These are phyloP conservation scores for Psilopsiagon aymara DNA, from an alignment of 2,113 vertebrate genomes.

Conservation along the genomic window DNA sequence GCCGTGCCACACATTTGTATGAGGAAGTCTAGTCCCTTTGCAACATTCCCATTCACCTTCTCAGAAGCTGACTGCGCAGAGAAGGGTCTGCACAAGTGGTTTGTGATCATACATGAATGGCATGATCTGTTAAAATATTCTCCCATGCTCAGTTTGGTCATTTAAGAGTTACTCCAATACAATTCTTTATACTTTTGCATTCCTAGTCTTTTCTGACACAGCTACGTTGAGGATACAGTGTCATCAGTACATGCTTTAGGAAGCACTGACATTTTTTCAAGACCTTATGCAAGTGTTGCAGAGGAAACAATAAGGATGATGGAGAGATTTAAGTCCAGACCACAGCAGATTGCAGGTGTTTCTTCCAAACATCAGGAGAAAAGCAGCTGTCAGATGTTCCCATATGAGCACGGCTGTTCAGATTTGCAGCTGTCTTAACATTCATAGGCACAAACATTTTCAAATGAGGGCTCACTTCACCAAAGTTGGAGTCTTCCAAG, in stretches of 20 bases:
- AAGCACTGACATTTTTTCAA: neutral
- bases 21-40: neutral
- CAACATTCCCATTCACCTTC: neutral
- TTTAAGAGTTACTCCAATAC: neutral
- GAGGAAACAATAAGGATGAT: neutral
- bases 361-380: neutral
- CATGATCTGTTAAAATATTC: neutral
- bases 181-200: neutral
- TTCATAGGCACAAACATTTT: neutral
- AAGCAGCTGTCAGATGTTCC: neutral
- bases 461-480: neutral
- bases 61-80: neutral
- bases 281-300: neutral
- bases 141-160: neutral
- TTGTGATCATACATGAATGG: neutral
- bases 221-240: neutral
- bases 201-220: neutral
- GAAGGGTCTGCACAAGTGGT: neutral
- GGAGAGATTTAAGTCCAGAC: neutral
- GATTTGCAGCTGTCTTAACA: neutral
- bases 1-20: neutral
- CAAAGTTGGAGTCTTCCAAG: neutral
- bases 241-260: neutral
- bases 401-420: accelerated
- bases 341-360: neutral